Conservation (phyloP, 1,140 invertebrate genomes). For the Sitodiplosis mosellana region DNA sequence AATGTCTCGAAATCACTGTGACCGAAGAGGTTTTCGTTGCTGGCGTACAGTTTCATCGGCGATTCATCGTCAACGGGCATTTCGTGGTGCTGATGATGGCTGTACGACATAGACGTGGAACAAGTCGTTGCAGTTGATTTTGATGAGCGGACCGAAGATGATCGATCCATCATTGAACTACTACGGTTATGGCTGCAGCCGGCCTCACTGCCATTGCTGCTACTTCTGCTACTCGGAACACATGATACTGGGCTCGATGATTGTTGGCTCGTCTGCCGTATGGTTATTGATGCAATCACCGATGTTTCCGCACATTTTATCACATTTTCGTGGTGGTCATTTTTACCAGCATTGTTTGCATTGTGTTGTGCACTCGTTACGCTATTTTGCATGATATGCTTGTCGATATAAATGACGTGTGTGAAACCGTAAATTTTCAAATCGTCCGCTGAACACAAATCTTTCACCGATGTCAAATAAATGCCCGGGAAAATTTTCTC, state of each 20-base stretch:
- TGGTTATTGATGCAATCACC: no score
- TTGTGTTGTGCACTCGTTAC: constrained; percentile 4
- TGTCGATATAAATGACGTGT: constrained; percentile 11
- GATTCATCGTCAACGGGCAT: neutral
- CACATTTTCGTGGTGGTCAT: neutral
- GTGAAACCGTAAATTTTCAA: constrained; percentile 6
- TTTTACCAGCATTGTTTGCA: neutral
- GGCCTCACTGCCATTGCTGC: neutral
- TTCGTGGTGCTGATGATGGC: neutral
- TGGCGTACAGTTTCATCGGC: neutral
- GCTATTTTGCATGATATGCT: constrained; percentile 9
- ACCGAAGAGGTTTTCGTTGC: neutral
- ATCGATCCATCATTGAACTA: neutral
- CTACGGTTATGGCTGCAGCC: neutral
- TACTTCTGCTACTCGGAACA: neutral
- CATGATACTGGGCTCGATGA: neutral
- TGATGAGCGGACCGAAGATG: no score
- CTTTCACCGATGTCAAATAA: constrained; percentile 7
- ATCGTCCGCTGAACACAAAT: constrained; percentile 8
- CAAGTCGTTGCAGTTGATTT: neutral
- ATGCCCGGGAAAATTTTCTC: constrained; percentile 11
- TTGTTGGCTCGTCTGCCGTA: neutral
- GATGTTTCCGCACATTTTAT: no score
- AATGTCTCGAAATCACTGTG: constrained; percentile 9
- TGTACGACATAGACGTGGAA: no score